A percentile compares a stretch with the other conserved stretches of the same genome.
These are phyloP conservation scores for Artemisiospiza belli DNA, from an alignment of 2,113 vertebrate species.

Conservation along the genomic window DNA sequence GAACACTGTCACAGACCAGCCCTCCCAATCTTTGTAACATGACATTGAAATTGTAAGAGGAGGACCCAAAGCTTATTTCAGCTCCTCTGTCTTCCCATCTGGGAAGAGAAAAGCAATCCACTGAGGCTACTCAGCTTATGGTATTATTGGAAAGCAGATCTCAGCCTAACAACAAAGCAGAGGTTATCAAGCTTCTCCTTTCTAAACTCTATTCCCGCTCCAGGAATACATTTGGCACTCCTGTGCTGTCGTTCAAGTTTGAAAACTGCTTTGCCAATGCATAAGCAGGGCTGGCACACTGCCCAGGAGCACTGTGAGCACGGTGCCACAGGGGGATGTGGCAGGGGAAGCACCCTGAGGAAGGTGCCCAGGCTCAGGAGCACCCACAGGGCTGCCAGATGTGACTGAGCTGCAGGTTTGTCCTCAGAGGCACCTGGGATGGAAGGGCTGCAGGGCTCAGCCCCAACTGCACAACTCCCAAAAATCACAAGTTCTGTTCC, in stretches of 20 bases:
- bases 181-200: not conserved
- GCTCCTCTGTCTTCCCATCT: not conserved
- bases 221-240: not conserved
- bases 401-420: not conserved
- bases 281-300: not conserved
- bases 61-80: not conserved
- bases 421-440: not conserved
- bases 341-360: not conserved
- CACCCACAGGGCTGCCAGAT: not conserved
- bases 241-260: accelerated
- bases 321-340: accelerated
- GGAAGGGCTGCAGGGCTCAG: not conserved
- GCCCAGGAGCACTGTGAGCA: not conserved
- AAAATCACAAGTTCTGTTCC: not conserved
- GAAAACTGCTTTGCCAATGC: not conserved
- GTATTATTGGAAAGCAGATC: not conserved
- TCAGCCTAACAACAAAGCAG: not conserved
- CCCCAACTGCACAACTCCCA: not conserved
- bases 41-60: not conserved
- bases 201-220: not conserved
- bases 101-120: not conserved
- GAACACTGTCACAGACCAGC: too few species aligned
- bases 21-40: not conserved
- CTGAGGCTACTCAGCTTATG: not conserved
- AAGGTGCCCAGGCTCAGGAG: not conserved